Evolutionary conservation across 2,888 invertebrate species (phyloP), one percentile per base, ranked within the genome.

Genomic region (Clepsis dumicolana): DNA sequence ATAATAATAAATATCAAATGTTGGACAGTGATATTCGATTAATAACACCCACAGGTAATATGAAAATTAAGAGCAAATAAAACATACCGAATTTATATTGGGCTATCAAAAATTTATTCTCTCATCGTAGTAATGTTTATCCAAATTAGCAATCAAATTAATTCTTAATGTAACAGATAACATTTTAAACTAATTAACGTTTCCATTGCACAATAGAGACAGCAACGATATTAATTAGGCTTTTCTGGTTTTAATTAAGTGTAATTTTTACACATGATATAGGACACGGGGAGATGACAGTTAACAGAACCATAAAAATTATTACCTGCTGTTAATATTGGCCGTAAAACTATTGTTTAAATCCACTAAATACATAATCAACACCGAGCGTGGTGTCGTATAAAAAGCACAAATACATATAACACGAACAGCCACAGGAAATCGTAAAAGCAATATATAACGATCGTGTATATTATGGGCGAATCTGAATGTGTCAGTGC

Each of bases 401-500:
- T 62, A 62, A 64, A 67, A 59, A 64, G 75, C 73, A 71, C 61
- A 73, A 74, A 76, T 76, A 80, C 77, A 75, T 75, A 74, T 71
- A 72, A 73, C 75, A 73, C 70, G 71, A 73, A 75, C 73, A 76
- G 67, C 71, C 74, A 68, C 74, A 72, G 72, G 76, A 80, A 83
- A 84, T 77, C 82, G 80, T 83, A 87, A 87, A 89, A 84, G 85
- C 87, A 87, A 91, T 91, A 90, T 89, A 90, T 90, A 88, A 87
- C 87, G 87, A 86, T 84, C 90, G 88, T 88, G 91, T 88, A 86
- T 84, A 89, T 92, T 90, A 91, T 89, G 90, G 89, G 81, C 82
- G 88, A 91, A 90, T 93, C 92, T 93, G 93, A 92, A 90, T 91
- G 91, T 92, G 93, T 93, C 93, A 92, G 91, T 91, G 89, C 87